phyloP scores from a whole-genome alignment of 2,113 vertebrate species.

The Planiliza haematocheilus region DNA sequence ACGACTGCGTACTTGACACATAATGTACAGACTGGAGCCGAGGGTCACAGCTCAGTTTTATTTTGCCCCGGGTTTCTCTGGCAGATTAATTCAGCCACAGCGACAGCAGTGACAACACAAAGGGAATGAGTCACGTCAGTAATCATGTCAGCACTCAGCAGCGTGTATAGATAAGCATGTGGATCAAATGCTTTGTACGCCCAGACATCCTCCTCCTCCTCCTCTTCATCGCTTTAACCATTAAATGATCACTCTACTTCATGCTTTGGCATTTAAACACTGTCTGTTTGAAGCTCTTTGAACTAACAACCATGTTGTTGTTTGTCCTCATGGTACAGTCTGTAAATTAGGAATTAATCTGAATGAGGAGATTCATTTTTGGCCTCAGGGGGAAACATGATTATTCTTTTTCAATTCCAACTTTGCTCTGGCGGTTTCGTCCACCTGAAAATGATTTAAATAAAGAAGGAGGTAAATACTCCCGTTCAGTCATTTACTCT shows the following conservation, averaged over 20 bases:
- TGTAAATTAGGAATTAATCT: neutral
- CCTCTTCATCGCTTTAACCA: neutral
- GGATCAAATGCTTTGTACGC: neutral
- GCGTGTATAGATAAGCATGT: neutral
- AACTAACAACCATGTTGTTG: neutral
- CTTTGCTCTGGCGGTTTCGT: neutral
- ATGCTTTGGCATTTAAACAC: constrained; percentile 16
- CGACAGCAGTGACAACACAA: neutral
- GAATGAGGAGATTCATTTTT: neutral
- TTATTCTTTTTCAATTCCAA: neutral
- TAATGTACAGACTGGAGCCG: neutral
- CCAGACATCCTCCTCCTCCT: neutral
- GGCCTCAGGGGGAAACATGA: neutral
- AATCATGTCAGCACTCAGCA: neutral
- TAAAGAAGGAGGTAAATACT: too few relatives aligned
- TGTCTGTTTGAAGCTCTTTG: neutral
- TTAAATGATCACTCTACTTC: neutral
- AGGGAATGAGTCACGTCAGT: constrained; percentile 3
- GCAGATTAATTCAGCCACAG: neutral
- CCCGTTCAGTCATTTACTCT: too few relatives aligned
- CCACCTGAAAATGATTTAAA: too few relatives aligned
- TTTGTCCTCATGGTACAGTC: neutral
- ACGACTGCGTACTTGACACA: neutral
- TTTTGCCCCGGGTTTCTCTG: neutral
- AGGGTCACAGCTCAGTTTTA: neutral